phyloP scores from a whole-genome alignment of 2,797 vertebrate species.

The Acropternis orthonyx region DNA sequence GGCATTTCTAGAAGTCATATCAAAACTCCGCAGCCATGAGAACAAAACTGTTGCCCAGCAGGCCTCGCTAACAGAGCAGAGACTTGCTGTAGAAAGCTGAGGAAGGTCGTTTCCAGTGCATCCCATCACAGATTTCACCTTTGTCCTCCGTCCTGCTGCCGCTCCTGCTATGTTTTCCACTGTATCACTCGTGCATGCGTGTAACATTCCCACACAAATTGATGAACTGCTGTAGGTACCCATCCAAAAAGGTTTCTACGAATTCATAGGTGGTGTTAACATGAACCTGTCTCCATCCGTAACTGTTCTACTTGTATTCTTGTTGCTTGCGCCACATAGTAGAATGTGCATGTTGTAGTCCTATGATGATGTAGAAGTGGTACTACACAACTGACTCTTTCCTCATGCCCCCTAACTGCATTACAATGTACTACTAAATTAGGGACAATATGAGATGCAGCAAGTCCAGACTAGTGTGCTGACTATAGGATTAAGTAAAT shows the following conservation, averaged over 20 bases:
- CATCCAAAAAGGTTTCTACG: conserved; percentile 85
- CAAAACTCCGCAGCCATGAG: conserved; percentile 93
- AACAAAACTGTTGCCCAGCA: conserved; percentile 98
- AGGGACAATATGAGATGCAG: conserved; percentile 70
- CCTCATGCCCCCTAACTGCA: conserved; percentile 63
- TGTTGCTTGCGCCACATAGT: conserved; percentile 86
- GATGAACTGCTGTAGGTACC: conserved; percentile 81
- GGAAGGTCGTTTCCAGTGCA: conserved; percentile 60
- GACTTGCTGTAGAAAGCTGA: conserved; percentile 96
- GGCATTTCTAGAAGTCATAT: conserved; percentile 91
- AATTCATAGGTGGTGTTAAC: conserved; percentile 88
- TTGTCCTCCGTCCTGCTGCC: conserved; percentile 77
- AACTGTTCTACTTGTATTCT: conserved; percentile 82
- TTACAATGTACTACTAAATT: conserved; percentile 75
- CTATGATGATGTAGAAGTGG: conserved; percentile 85
- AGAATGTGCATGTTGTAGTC: conserved; percentile 93
- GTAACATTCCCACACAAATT: conserved; percentile 70
- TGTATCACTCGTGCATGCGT: conserved; percentile 81
- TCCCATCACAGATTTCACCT: conserved; percentile 67
- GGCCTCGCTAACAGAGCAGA: conserved; percentile 97
- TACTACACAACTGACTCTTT: conserved; percentile 76
- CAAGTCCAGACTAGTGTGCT: conserved; percentile 71
- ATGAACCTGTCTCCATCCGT: conserved; percentile 74
- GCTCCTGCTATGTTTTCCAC: conserved; percentile 71
- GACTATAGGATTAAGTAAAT: conserved; percentile 67